A percentile compares a stretch with the other conserved stretches of the same genome.
Conservation (phyloP, 1,140 invertebrate species). For the Pantala flavescens region DNA sequence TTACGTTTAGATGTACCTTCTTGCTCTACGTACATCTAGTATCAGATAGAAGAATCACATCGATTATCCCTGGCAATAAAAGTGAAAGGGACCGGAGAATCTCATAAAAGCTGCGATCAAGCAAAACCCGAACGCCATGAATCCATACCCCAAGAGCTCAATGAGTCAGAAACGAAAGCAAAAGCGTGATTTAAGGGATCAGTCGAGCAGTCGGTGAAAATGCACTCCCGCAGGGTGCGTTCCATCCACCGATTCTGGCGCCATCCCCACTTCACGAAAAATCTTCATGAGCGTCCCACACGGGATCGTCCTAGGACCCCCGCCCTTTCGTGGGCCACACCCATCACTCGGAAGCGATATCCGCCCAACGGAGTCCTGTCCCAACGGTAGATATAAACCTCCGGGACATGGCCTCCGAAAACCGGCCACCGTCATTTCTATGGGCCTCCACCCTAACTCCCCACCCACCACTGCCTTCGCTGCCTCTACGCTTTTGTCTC, state of each 20-base stretch:
- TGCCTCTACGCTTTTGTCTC: background rate
- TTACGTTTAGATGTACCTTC: no score
- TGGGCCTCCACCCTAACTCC: background rate
- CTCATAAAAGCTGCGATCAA: no score
- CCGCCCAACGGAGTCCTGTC: conserved; percentile 1
- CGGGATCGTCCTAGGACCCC: background rate
- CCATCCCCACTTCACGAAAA: no score
- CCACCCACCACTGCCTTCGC: background rate
- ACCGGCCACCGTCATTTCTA: conserved; percentile 3
- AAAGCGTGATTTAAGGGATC: background rate
- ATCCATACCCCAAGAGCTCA: background rate
- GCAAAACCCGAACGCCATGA: no score
- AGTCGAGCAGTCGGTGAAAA: no score
- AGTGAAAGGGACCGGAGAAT: no score
- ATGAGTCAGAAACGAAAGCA: background rate
- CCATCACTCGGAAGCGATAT: conserved; percentile 1
- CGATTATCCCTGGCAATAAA: no score
- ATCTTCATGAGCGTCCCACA: background rate
- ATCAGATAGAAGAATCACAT: no score
- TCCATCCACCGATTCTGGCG: no score
- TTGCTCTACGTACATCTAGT: no score
- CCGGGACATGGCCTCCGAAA: background rate
- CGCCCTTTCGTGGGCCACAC: background rate
- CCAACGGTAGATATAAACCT: conserved; percentile 1
- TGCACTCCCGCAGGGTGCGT: no score